Evolutionary conservation across 2,797 vertebrate genomes (phyloP), one percentile per base, ranked within the genome.

Genomic region (Pipistrellus nathusii): DNA sequence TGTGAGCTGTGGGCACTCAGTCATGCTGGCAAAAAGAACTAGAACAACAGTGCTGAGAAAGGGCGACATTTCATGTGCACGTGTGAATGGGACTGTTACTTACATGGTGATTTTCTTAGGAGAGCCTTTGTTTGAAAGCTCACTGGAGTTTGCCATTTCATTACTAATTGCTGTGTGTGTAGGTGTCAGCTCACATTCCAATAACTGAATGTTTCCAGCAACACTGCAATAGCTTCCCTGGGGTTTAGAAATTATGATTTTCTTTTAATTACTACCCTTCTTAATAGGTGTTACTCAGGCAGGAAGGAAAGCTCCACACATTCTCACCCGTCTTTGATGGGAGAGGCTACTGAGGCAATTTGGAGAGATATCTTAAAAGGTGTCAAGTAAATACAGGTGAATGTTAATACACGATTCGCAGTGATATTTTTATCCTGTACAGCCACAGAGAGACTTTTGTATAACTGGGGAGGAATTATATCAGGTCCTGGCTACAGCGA

Each of bases 181-280:
- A 46, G 72, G 46, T 78, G 77, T 80, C 59, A 95, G 73, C 41
- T 71, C 48, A 86, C 48, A 73, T 73, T 92, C 82, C 75, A 25
- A 21, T 85, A 90, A 85, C 81, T 59, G 57, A 87, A 30, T 93
- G 83, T 90, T 92, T 94, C 88, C n/a, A 84, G 46, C 73, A 90
- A 69, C 46, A 18, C 8, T 23, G n/a, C 84, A 82, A 35, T 59
- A 91, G 66, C 44, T 94, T 96, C 90, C 83, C 94, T 91, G 95
- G 68, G 85, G 59, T 51, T 95, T 41, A 97, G 96, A 96, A 96
- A 91, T 85, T 93, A 96, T 15, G 59, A 94, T 90, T 95, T 64
- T 41, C 90, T 97, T 97, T 93, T 96, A 95, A 97, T 97, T 96
- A 87, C 93, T 78, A 83, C 69, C 72, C 21, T 93, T 94, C 86